Evolutionary conservation across 2,888 invertebrate species (phyloP).

Genomic region (Cabera pusaria): DNA sequence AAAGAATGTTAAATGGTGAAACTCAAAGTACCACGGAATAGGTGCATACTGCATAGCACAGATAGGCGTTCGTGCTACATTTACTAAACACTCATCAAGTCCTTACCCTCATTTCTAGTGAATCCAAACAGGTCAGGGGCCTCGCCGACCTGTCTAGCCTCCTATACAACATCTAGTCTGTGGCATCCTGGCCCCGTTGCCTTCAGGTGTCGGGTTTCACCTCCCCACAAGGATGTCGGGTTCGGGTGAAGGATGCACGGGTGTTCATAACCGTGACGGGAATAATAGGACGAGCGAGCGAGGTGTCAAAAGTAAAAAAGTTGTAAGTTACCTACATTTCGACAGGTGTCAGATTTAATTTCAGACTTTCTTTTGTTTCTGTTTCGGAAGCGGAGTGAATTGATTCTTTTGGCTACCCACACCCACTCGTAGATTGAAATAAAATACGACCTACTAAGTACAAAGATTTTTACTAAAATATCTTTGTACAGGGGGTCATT

Average conservation of each 20-base stretch:
- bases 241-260: conserved; percentile 35
- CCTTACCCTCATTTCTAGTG: conserved; percentile 4
- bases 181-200: conserved; percentile 50
- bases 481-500: too few relatives aligned
- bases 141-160: conserved; percentile 2
- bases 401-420: too few relatives aligned
- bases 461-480: too few relatives aligned
- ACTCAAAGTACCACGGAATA: too few relatives aligned
- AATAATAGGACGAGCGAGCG: conserved; percentile 12
- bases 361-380: conserved; percentile 39
- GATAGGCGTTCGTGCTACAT: neutral
- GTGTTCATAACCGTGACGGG: conserved; percentile 18
- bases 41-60: too few relatives aligned
- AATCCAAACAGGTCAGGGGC: conserved; percentile 27
- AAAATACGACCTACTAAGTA: too few relatives aligned
- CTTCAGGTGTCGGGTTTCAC: conserved; percentile 53
- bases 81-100: neutral
- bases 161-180: conserved; percentile 18
- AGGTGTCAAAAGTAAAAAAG: neutral
- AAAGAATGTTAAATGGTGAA: too few relatives aligned
- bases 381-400: conserved; percentile 10
- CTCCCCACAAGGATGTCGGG: conserved; percentile 45
- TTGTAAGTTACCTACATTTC: conserved; percentile 13
- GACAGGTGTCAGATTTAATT: conserved; percentile 38
- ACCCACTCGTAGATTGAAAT: too few relatives aligned